Evolutionary conservation across 2,113 vertebrate species (phyloP), one percentile per base, ranked within the genome.

Genomic region (Pycnonotus jocosus): DNA sequence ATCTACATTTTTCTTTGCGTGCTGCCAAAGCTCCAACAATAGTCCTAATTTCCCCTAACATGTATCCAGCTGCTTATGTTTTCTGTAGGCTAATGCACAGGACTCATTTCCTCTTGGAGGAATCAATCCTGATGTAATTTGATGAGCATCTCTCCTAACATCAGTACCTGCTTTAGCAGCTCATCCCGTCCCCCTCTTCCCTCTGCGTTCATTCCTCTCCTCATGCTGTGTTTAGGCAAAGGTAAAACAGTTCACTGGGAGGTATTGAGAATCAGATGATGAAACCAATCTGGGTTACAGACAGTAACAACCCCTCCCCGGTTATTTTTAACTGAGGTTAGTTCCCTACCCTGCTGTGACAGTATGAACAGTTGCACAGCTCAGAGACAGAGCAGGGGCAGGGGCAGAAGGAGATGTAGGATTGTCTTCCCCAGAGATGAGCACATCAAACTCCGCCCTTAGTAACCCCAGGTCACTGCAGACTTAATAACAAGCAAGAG

Each of bases 1-100:
- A 62, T 60, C 83, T 68, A 31, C 65, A 31, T 89, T 74, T 91
- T 74, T 69, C 47, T 87, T 81, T 88, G 44, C 7, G 0, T 53
- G 62, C 62, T 77, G 71, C 40, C 85, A 82, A 88, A 90, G 72
- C 51, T 72, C 12, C 60, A 79, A 28, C 72, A 81, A 65, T 15
- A 85, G 66, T 45, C 60, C 45, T 76, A 37, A 92, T 74, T 91
- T 88, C 47, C 81, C 64, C 24, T 60, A 84, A 81, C 28, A 81
- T 74, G 6, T 90, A 93, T 92, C 80, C 64, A 91, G 72, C 56
- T 74, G 61, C 81, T 92, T 92, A 84, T 83, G 65, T 93, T 95
- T 95, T 95, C 92, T 93, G 91, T 81, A 91, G 69, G 61, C 77
- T 94, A 84, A 92, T 77, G 92, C 65, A 92, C 44, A 84, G 83